These are phyloP conservation scores for Tetragonula carbonaria DNA, from an alignment of 2,888 invertebrate species.

Conservation along the genomic window DNA sequence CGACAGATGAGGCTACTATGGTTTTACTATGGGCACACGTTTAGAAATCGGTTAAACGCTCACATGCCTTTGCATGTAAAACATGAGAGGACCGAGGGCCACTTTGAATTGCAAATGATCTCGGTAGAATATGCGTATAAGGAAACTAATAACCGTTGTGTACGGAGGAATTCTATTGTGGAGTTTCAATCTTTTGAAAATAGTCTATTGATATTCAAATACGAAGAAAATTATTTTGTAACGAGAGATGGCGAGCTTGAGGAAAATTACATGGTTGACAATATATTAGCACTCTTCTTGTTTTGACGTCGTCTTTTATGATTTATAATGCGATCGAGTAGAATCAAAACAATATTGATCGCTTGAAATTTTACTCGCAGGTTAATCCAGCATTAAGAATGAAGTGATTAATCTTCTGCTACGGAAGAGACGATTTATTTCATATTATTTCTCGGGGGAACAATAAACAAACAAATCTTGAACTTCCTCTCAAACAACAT, in stretches of 20 bases:
- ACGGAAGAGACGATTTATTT: neutral
- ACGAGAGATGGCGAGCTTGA: neutral
- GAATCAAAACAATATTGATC: neutral
- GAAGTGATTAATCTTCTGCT: neutral
- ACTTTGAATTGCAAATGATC: slow-evolving; percentile 23
- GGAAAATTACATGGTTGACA: neutral
- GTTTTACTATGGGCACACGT: neutral
- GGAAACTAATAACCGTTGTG: neutral
- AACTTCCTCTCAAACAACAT: neutral
- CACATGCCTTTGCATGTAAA: neutral
- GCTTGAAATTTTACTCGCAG: neutral
- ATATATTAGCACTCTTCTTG: neutral
- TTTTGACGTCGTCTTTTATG: neutral
- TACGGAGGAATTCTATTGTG: neutral
- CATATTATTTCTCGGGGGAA: neutral
- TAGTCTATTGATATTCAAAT: neutral
- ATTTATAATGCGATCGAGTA: too few relatives aligned
- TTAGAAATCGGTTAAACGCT: neutral
- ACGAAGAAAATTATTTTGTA: neutral
- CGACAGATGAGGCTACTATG: neutral
- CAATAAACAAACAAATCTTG: slow-evolving; percentile 1
- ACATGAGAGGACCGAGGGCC: neutral
- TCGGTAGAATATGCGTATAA: neutral
- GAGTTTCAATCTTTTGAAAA: neutral
- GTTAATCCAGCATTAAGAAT: neutral